These are phyloP conservation scores for Momotus momota DNA, from an alignment of 2,797 vertebrate species.

Conservation along the genomic window DNA sequence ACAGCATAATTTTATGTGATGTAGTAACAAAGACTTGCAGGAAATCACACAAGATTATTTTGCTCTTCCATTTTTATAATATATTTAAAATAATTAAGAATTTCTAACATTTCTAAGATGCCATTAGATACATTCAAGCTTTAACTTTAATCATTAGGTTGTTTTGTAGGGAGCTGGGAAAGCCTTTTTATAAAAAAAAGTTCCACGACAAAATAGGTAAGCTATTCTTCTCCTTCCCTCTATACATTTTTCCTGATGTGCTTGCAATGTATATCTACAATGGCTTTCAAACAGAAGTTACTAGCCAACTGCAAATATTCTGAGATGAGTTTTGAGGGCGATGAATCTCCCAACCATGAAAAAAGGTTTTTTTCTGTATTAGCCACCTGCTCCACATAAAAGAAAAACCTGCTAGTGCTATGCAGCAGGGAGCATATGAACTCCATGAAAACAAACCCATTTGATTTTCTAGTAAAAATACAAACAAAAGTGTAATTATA, in stretches of 20 bases:
- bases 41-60: neutral
- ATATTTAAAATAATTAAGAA: neutral
- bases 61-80: neutral
- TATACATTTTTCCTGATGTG: neutral
- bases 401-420: conserved; percentile 2
- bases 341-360: conserved; percentile 41
- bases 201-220: neutral
- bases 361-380: conserved; percentile 16
- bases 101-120: neutral
- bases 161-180: neutral
- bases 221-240: neutral
- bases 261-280: neutral
- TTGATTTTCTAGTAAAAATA: conserved; percentile 27
- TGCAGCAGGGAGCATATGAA: neutral
- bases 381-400: conserved; percentile 69
- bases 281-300: neutral
- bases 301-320: conserved; percentile 3
- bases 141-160: neutral
- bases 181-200: neutral
- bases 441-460: neutral
- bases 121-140: neutral
- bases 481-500: neutral
- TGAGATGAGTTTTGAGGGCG: neutral
- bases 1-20: neutral
- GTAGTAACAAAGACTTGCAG: neutral